Percentiles rank a stretch among this genome's conserved stretches.
Evolutionary conservation across 2,888 invertebrate species (phyloP).

Genomic region (Oegoconia quadripuncta): DNA sequence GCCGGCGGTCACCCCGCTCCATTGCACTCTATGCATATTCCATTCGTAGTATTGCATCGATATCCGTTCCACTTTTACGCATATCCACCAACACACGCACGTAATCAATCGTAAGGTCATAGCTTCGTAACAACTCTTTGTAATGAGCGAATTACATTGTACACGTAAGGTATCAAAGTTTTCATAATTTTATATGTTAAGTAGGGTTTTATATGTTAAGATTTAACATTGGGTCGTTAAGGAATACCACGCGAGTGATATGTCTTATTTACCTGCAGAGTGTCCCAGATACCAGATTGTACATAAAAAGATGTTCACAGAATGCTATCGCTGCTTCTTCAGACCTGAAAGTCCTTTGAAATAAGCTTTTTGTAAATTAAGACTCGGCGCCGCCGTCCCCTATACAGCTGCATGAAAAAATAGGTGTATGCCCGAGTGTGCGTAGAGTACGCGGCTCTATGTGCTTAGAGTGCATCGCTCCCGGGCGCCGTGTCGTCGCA

Average conservation of each 20-base stretch:
- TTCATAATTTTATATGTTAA: too few species aligned
- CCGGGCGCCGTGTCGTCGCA: constrained; percentile 77
- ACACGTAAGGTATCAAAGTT: too few species aligned
- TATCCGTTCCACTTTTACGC: constrained; percentile 72
- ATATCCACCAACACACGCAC: constrained; percentile 30
- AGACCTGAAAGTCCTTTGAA: constrained; percentile 59
- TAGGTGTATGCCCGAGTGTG: constrained; percentile 66
- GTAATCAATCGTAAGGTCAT: constrained; percentile 19
- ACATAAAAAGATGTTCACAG: too few species aligned
- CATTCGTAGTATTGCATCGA: constrained; percentile 44
- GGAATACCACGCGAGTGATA: too few species aligned
- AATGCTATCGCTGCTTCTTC: constrained; percentile 46
- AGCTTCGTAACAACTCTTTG: constrained; percentile 30
- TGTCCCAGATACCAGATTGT: too few species aligned
- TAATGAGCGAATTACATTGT: constrained; percentile 15
- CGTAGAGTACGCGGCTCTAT: constrained; percentile 66
- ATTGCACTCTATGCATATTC: constrained; percentile 45
- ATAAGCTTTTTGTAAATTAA: constrained; percentile 54
- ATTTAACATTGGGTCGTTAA: too few species aligned
- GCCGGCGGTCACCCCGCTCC: constrained; percentile 52
- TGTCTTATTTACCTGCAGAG: too few species aligned
- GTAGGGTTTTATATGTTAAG: too few species aligned
- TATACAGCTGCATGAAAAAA: constrained; percentile 60
- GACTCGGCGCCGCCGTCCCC: constrained; percentile 45
- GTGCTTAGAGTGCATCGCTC: constrained; percentile 77